A percentile compares a stretch with the other conserved stretches of the same genome.
phyloP scores from a whole-genome alignment of 2,797 vertebrate species.

The Pitangus sulphuratus region DNA sequence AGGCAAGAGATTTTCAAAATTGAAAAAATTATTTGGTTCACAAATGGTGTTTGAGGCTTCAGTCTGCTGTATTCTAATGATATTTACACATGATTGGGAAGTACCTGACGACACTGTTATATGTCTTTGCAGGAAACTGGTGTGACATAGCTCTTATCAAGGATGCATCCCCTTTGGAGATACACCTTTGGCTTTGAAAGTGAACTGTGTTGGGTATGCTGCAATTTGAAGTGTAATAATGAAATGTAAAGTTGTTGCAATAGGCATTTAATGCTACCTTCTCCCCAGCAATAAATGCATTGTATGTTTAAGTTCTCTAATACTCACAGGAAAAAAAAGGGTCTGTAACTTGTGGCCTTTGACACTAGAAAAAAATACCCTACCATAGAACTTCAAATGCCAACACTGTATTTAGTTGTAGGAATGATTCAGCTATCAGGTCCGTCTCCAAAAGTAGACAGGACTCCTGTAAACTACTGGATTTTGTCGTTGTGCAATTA shows the following conservation, averaged over 20 bases:
- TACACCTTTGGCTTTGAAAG: neutral
- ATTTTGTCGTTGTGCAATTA: neutral
- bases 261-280: neutral
- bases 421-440: neutral
- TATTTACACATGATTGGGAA: neutral
- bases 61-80: neutral
- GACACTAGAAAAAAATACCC: neutral
- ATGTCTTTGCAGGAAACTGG: neutral
- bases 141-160: neutral
- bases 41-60: neutral
- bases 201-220: neutral
- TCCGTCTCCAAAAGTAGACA: neutral
- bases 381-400: accelerated
- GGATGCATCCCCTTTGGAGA: neutral
- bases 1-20: neutral
- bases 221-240: neutral
- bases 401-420: neutral
- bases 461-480: neutral
- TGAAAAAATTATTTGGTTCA: neutral
- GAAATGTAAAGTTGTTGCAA: neutral
- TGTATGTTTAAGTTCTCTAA: accelerated
- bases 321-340: neutral
- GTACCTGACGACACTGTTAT: neutral
- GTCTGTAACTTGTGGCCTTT: neutral
- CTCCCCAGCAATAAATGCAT: neutral